Base-by-base conservation (phyloP, 2,797 vertebrate species). In the Siniperca scherzeri region DNA sequence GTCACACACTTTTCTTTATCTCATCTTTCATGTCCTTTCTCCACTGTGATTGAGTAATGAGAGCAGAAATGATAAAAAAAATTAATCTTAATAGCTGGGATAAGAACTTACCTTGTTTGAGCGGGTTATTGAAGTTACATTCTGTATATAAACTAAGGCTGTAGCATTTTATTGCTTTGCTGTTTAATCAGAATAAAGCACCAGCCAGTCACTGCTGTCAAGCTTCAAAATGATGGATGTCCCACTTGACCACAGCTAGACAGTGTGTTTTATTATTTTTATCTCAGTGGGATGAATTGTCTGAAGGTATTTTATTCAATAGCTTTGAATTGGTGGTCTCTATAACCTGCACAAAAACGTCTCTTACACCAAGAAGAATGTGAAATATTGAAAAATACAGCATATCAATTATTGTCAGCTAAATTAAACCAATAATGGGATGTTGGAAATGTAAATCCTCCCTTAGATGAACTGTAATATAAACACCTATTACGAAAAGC, bases 171-270 rank as follows among this genome's bases (percentile, higher is more conserved):
- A 88, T 78, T 85, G 74, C 70, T 84, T 88, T 74, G 48, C 74
- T 83, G 74, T 88, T 90, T 87, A 91, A 90, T 90, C 84, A 87
- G 77, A 82, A 82, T 81, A 78, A 79, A 89, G 74, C 62, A 84
- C n/a, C 74, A 81, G 78, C 46, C 50, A 69, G 68, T 79, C 77
- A 59, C 77, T 72, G 80, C 85, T 84, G 87, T 89, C 86, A 77
- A 11, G 42, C 53, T 48, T 57, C 70, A 72, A 65, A 78, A 82
- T 89, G 88, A 92, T 87, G 84, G 81, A 92, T 89, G 87, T 81
- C 83, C 74, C 80, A 70, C 77, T 77, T 86, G 87, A 92, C 88
- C 86, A 74, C 65, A 83, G 78, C 76, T n/a, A 83, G 78, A 88
- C 81, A 73, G 55, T 40, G 57, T 72, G 70, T 88, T 90, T 88